Percentiles rank a stretch among this genome's conserved stretches.
phyloP scores from a whole-genome alignment of 2,113 vertebrate genomes.

The Chionis minor region DNA sequence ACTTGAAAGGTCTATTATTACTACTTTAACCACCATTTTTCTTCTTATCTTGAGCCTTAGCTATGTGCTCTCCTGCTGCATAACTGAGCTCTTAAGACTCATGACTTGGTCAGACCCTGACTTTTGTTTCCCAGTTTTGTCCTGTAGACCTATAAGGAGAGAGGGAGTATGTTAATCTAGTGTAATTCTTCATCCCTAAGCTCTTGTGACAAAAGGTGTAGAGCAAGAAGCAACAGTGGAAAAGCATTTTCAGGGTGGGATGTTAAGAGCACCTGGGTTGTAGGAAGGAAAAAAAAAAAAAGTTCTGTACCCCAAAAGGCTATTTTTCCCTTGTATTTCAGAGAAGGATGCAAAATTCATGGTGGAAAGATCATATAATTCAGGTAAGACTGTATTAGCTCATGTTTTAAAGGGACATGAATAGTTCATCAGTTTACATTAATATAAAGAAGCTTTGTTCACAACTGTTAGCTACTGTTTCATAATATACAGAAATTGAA shows the following conservation, averaged over 20 bases:
- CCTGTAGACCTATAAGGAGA: neutral
- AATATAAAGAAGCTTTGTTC: neutral
- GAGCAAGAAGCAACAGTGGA: neutral
- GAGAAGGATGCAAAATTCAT: neutral
- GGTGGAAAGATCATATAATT: neutral
- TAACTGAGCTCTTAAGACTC: neutral
- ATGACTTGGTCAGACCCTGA: neutral
- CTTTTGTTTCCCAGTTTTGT: neutral
- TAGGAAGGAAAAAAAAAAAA: neutral
- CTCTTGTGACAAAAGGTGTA: neutral
- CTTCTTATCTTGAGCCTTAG: neutral
- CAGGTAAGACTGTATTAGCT: neutral
- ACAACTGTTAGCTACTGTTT: neutral
- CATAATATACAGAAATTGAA: neutral
- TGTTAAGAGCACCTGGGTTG: neutral
- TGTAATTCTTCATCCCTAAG: neutral
- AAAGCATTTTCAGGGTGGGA: neutral
- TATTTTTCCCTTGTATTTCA: neutral
- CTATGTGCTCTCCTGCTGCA: accelerated
- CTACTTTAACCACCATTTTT: neutral
- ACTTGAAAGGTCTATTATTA: neutral
- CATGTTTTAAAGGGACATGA: neutral
- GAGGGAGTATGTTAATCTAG: neutral
- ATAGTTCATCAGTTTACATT: neutral
- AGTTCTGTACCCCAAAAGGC: neutral